These are phyloP conservation scores for Cisticola juncidis DNA, from an alignment of 2,113 vertebrate genomes.

Conservation along the genomic window DNA sequence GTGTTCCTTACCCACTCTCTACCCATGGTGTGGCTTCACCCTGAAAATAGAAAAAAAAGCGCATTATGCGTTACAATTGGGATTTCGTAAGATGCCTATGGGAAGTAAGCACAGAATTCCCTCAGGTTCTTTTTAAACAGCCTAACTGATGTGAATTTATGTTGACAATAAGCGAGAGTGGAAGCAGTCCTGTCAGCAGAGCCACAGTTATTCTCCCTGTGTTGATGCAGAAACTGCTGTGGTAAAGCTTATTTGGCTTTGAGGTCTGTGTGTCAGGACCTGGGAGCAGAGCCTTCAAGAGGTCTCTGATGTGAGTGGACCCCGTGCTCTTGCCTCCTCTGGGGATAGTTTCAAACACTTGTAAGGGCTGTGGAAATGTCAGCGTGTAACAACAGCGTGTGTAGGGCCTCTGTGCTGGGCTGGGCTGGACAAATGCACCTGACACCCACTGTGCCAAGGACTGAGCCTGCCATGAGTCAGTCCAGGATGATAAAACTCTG, in stretches of 20 bases:
- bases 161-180: neutral
- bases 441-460: neutral
- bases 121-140: neutral
- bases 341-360: neutral
- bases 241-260: neutral
- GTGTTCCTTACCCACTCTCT: neutral
- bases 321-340: neutral
- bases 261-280: neutral
- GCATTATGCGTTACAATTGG: neutral
- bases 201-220: neutral
- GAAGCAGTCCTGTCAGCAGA: neutral
- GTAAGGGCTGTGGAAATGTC: neutral
- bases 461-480: neutral
- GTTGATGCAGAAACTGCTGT: neutral
- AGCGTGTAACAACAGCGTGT: neutral
- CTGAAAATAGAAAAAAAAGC: neutral
- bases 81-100: neutral
- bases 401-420: neutral
- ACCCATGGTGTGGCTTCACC: neutral
- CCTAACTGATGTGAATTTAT: neutral
- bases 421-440: neutral
- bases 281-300: neutral
- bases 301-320: neutral
- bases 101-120: conserved; percentile 18
- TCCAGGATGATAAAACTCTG: neutral